phyloP scores from a whole-genome alignment of 2,888 invertebrate genomes.

The Rutpela maculata region DNA sequence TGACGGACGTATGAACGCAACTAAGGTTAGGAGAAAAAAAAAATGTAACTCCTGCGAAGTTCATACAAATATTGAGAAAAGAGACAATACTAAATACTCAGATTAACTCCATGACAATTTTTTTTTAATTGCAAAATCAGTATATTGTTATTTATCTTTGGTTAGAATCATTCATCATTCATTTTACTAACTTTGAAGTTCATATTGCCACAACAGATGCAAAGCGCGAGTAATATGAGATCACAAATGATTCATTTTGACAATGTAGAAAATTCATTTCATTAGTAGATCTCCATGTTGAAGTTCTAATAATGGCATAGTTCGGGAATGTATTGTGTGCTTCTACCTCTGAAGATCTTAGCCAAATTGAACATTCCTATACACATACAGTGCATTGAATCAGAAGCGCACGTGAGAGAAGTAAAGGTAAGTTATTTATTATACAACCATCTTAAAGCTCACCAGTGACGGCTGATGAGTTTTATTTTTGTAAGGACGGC shows the following conservation, averaged over 20 bases:
- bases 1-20: too few species aligned
- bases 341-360: background rate
- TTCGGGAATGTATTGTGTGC: background rate
- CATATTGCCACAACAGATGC: background rate
- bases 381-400: background rate
- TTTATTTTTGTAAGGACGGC: too few species aligned
- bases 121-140: too few species aligned
- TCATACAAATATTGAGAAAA: too few species aligned
- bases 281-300: background rate
- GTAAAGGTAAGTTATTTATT: background rate
- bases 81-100: too few species aligned
- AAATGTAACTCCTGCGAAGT: too few species aligned
- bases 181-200: background rate
- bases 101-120: too few species aligned
- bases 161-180: too few species aligned
- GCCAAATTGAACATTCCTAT: constrained; percentile 7
- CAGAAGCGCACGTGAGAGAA: background rate
- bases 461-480: too few species aligned
- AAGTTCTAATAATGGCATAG: background rate
- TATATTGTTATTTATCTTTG: too few species aligned
- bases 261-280: background rate
- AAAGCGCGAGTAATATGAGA: background rate
- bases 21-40: too few species aligned
- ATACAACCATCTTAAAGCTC: background rate
- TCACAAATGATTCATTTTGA: background rate